These are phyloP conservation scores for Rotaria socialis DNA, from an alignment of 2,888 invertebrate species.

Conservation along the genomic window DNA sequence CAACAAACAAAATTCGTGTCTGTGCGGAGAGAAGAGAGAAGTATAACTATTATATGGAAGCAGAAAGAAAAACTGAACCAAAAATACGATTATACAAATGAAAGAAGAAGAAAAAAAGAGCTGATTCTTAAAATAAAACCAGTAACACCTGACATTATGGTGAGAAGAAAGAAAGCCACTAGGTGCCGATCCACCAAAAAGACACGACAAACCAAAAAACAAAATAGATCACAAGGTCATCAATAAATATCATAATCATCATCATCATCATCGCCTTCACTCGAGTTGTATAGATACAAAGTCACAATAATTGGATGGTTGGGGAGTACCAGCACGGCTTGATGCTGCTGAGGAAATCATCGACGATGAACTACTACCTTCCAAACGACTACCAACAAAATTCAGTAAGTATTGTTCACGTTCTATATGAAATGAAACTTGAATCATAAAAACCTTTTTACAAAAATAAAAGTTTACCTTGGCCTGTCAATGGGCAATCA, in stretches of 20 bases:
- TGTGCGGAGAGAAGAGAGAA: neutral
- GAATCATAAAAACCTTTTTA: neutral
- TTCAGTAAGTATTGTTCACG: neutral
- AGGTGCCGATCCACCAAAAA: neutral
- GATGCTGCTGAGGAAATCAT: neutral
- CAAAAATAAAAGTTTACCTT: conserved; percentile 49
- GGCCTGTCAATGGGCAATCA: conserved; percentile 55
- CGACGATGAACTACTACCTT: conserved; percentile 24
- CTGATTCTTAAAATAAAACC: conserved; percentile 15
- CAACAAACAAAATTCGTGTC: neutral
- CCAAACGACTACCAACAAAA: conserved; percentile 34
- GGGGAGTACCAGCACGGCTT: conserved; percentile 27
- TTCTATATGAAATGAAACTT: neutral
- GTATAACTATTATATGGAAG: conserved; percentile 17
- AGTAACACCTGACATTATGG: conserved; percentile 1
- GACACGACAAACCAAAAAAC: neutral
- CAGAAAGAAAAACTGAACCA: conserved; percentile 14
- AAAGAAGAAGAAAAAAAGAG: neutral
- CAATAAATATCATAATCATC: neutral
- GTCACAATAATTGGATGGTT: neutral
- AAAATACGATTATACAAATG: conserved; percentile 12
- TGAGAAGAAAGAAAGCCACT: neutral
- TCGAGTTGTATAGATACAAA: conserved; percentile 32
- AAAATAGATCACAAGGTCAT: neutral
- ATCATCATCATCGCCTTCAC: neutral